Evolutionary conservation across 2,797 vertebrate species (phyloP).

Genomic region (Anguilla anguilla): DNA sequence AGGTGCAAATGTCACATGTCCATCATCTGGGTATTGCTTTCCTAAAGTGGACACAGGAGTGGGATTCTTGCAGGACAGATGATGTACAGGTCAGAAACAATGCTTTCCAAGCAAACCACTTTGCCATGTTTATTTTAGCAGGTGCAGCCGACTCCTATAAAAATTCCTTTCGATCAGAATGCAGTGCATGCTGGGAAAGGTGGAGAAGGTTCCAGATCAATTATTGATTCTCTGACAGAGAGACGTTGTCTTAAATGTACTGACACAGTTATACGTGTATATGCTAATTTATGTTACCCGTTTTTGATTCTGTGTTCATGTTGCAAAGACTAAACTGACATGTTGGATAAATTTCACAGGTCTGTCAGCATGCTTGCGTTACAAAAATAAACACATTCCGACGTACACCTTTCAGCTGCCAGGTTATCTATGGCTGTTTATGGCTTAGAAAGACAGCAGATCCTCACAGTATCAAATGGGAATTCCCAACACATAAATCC

Average conservation of each 20-base stretch:
- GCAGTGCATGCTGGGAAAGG: not conserved
- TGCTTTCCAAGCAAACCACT: not conserved
- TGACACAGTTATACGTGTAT: not conserved
- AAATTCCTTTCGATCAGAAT: not conserved
- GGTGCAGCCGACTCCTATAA: too few relatives aligned
- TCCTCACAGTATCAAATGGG: not conserved
- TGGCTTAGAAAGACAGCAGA: not conserved
- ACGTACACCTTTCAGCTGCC: not conserved
- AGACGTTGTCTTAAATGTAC: not conserved
- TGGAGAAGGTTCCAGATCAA: not conserved
- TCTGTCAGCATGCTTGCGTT: not conserved
- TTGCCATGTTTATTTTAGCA: not conserved
- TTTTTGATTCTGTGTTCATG: not conserved
- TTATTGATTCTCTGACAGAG: not conserved
- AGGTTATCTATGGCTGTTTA: not conserved
- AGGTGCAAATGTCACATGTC: not conserved
- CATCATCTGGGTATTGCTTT: not conserved
- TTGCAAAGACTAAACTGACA: not conserved
- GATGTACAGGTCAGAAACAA: not conserved
- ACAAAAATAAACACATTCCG: not conserved
- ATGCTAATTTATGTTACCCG: not conserved
- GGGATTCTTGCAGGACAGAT: not conserved
- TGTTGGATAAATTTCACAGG: not conserved
- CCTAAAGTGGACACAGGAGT: not conserved
- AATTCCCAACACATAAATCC: slow-evolving; percentile 23